Evolutionary conservation across 2,113 vertebrate genomes (phyloP), one percentile per base, ranked within the genome.

Genomic region (Sapayoa aenigma): DNA sequence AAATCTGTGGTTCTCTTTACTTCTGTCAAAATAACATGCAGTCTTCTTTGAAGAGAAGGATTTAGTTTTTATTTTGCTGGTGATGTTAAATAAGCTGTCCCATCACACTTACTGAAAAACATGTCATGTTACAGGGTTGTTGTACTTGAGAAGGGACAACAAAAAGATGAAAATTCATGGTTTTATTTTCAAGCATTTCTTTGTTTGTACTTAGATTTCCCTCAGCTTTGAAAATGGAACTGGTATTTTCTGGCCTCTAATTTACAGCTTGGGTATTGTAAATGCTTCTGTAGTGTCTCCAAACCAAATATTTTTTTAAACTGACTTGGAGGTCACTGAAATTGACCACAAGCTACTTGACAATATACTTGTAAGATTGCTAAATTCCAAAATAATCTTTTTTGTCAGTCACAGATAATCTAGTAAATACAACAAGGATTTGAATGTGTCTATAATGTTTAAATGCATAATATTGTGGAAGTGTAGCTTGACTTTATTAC

Each of bases 101-200:
- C 11, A 6, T 65, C 58, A 42, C 6, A 4, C 21, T 37, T 59
- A 35, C 14, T 56, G 63, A 53, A 39, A 90, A 59, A 22, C 31
- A n/a, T 42, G 10, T 72, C 9, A 2, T 25, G 28, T 31, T 41
- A 24, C 20, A 60, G 35, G 28, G 4, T 71, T 60, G 68, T 66
- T 0, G 0, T 50, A 18, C 13, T 31, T 12, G 10, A 44, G 46
- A 39, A 86, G 58, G 35, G 41, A 84, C 31, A 52, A 56, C 19
- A 59, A 46, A 49, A 84, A 60, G 5, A 35, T 53, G 6, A 42
- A 53, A 63, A 71, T 19, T 46, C 17, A 9, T 63, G 31, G 2
- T 53, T 83, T 71, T 78, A 22, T 90, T 82, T 71, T 39, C 28
- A 50, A 35, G 6, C 31, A 30, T 84, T 84, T 71, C 39, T 75